Base-by-base conservation (phyloP, 2,797 vertebrate genomes). In the Intellagama lesueurii region DNA sequence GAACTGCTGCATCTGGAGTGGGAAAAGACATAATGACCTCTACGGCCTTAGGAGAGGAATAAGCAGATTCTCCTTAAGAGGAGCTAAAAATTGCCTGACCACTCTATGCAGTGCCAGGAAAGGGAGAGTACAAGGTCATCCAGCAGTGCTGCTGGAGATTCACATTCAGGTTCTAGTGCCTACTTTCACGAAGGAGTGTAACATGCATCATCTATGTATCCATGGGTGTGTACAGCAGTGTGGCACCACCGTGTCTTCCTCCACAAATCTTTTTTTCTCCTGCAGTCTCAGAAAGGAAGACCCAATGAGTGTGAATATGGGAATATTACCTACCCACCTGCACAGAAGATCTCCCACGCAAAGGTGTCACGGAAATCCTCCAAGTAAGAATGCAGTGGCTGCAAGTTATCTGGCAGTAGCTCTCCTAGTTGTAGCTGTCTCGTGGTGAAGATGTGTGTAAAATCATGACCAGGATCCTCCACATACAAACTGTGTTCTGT, bases 251-350 rank as follows among this genome's bases (percentile, higher is more conserved):
- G 87, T 4, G 0, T 40, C 81, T 44, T 56, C n/a, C 24, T 77
- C 70, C n/a, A 69, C 85, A 30, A 72, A 72, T 22, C 2, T 90
- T 17, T 76, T 76, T 81, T 44, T 94, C 89, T 94, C 83, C 83
- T 66, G n/a, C 89, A 97, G 96, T 89, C 95, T 70, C 96, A 95
- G 92, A 97, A 96, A 87, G 95, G 95, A 84, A 95, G 91, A 66
- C 86, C 91, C 0, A 92, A 79, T 0, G 98, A 99, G 77, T 98
- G 97, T 0, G 99, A 99, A 91, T 99, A 99, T 0, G 99, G 98
- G 87, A 99, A 99, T 91, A 97, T 98, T 1, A 91, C 96, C 32
- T 97, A 99, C 85, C 97, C 98, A 2, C 94, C 93, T 0, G 96
- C 98, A 79, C 92, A 91, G 95, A 97, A 95, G 94, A 96, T 96